phyloP scores from a whole-genome alignment of 2,113 vertebrate species.

The Neotoma lepida region DNA sequence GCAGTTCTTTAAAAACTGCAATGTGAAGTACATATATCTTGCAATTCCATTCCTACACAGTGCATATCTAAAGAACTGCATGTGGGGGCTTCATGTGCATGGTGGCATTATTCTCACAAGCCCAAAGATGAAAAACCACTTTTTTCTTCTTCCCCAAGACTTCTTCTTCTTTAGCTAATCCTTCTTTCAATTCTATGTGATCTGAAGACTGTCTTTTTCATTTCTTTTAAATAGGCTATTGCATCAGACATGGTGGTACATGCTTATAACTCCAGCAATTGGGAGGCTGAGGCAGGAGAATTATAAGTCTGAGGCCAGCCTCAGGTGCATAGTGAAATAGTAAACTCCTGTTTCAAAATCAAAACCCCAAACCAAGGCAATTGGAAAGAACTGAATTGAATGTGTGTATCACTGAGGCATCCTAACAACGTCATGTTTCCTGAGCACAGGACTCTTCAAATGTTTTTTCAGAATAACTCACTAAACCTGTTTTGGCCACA shows the following conservation, averaged over 20 bases:
- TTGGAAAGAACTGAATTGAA: not conserved
- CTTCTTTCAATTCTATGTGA: not conserved
- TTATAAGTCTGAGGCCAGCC: not conserved
- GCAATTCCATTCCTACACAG: not conserved
- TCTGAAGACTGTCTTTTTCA: not conserved
- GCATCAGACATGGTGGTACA: not conserved
- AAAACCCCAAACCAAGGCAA: not conserved
- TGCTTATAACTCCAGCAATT: not conserved
- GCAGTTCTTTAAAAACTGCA: not conserved
- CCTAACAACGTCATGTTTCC: not conserved
- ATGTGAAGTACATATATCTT: not conserved
- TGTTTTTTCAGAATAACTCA: not conserved
- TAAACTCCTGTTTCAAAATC: not conserved
- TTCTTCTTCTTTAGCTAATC: not conserved
- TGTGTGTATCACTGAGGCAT: not conserved
- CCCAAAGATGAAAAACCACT: not conserved
- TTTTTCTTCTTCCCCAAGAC: not conserved
- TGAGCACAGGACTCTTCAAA: not conserved
- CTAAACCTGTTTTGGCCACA: not conserved
- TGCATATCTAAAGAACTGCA: not conserved
- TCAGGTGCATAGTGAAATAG: not conserved
- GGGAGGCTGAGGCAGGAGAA: not conserved
- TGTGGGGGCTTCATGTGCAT: too few relatives aligned
- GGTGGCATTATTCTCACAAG: not conserved
- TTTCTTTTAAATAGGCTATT: not conserved